Evolutionary conservation across 2,797 vertebrate species (phyloP).

Genomic region (Fistularia commersonii): DNA sequence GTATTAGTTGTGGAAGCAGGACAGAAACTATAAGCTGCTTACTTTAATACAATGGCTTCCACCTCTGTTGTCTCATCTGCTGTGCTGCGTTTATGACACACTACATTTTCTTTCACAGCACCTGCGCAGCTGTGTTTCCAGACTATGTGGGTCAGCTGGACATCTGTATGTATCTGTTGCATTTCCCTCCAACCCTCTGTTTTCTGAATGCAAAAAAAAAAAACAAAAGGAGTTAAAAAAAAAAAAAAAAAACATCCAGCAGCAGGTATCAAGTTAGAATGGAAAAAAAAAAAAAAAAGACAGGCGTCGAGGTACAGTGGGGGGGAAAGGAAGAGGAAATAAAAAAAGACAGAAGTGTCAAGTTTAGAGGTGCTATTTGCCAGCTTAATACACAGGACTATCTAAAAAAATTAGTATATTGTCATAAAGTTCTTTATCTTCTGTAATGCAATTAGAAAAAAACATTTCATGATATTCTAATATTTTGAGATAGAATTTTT

Average conservation of each 20-base stretch:
- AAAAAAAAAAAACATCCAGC: background rate
- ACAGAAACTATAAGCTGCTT: slow-evolving; percentile 65
- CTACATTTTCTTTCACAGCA: slow-evolving; percentile 1
- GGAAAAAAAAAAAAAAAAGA: background rate
- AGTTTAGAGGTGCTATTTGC: slow-evolving; percentile 28
- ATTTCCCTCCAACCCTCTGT: background rate
- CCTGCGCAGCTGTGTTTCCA: slow-evolving; percentile 23
- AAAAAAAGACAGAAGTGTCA: slow-evolving; percentile 1
- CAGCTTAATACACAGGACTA: slow-evolving; percentile 12
- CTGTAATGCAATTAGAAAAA: no score
- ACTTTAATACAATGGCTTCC: slow-evolving; percentile 55
- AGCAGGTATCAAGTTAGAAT: no score
- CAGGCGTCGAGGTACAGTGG: background rate
- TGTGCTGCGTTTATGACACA: slow-evolving; percentile 15
- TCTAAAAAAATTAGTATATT: no score
- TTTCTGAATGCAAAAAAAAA: background rate
- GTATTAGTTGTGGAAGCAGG: slow-evolving; percentile 20
- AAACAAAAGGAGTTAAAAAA: background rate
- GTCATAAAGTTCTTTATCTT: no score
- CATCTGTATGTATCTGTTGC: no score
- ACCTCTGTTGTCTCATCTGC: slow-evolving; percentile 31
- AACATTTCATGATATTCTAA: no score
- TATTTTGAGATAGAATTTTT: no score
- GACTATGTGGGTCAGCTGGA: slow-evolving; percentile 17
- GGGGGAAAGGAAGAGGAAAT: slow-evolving; percentile 7